phyloP scores from a whole-genome alignment of 2,113 vertebrate genomes.

The Mirounga angustirostris region DNA sequence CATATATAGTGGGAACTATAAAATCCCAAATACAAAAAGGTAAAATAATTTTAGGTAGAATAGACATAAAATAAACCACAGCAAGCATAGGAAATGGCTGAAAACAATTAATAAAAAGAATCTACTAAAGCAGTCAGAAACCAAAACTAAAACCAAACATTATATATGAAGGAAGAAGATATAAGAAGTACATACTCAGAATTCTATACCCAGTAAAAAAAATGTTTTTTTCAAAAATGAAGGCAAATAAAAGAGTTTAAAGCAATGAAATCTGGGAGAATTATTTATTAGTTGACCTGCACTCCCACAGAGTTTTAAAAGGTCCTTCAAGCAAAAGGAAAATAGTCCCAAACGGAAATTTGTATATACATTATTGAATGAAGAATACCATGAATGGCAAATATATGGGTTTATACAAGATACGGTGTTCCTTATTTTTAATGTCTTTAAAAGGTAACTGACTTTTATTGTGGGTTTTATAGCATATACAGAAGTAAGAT shows the following conservation, averaged over 20 bases:
- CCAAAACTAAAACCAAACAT: neutral
- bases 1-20: neutral
- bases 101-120: neutral
- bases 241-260: neutral
- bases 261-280: neutral
- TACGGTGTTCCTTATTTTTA: neutral
- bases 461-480: neutral
- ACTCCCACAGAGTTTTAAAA: neutral
- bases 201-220: neutral
- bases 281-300: neutral
- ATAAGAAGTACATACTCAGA: neutral
- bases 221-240: neutral
- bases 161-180: neutral
- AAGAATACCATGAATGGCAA: neutral
- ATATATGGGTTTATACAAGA: neutral
- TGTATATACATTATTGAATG: neutral
- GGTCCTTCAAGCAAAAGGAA: neutral
- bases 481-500: neutral
- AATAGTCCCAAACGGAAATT: neutral
- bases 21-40: neutral
- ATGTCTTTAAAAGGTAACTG: neutral
- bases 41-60: neutral
- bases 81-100: neutral
- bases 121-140: neutral
- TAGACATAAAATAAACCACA: neutral